A percentile compares a stretch with the other conserved stretches of the same genome.
Conservation (phyloP, 2,797 vertebrate genomes). For the Gymnoscopelus braueri region DNA sequence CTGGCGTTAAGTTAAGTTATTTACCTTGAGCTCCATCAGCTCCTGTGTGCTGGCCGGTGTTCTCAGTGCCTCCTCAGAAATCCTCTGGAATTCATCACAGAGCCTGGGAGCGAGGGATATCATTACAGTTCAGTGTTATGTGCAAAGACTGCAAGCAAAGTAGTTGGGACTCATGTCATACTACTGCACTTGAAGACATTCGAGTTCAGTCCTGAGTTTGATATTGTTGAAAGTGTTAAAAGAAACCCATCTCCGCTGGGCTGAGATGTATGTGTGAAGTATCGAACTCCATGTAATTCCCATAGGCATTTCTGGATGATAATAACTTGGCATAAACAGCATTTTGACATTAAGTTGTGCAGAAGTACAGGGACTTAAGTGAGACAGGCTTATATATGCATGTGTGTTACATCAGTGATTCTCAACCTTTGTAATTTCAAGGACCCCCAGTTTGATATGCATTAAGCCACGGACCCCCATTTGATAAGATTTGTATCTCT, state of each 20-base stretch:
- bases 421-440: no score
- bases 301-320: not conserved
- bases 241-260: not conserved
- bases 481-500: no score
- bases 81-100: constrained; percentile 87
- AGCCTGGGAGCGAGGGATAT: constrained; percentile 75
- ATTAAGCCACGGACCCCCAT: no score
- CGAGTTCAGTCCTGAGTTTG: not conserved
- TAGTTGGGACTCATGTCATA: constrained; percentile 16
- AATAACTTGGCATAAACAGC: not conserved
- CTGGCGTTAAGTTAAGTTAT: not conserved
- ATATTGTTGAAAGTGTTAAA: not conserved
- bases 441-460: no score
- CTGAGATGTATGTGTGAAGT: not conserved
- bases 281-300: not conserved
- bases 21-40: constrained; percentile 90
- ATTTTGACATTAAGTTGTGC: not conserved
- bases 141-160: not conserved
- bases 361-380: not conserved
- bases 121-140: constrained; percentile 15
- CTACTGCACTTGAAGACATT: constrained; percentile 7
- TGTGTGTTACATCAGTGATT: no score
- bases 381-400: not conserved
- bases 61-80: constrained; percentile 86
- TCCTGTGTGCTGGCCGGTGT: constrained; percentile 86